Base-by-base conservation (phyloP, 2,888 invertebrate genomes). In the Liopterus haemorrhoidalis region DNA sequence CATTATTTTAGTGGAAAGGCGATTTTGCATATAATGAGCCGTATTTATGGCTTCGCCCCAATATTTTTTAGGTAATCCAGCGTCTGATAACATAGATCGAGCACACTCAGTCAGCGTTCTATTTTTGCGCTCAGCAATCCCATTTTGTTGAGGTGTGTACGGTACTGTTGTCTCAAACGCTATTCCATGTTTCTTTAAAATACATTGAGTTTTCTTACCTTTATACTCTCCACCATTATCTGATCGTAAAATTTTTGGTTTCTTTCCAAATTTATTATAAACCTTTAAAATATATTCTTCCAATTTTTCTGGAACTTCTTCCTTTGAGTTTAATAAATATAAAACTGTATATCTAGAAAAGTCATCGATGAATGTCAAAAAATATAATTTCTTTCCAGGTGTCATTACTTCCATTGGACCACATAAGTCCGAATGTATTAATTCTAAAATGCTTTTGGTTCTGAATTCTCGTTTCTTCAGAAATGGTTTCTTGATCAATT, bases 61-160 rank as follows among this genome's bases (percentile, higher is more conserved):
- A 38, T 55, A 53, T 12, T 38, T 47, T 12, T 53, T 50, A 11
- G 36, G 40, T 6, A 60, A 39, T 15, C 54, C 48, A 5, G 53
- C 55, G 21, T 52, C 56, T 27, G 54, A 51, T 5, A 59, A 8
- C 50, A 61, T 50, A 9, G 50, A 41, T 39, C 62, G 48, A n/a
- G 59, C 59, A 12, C 59, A 54, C 48, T 64, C 63, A 4, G 63
- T 54, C 11, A 63, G 50, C 24, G 58, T 64, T 37, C 60, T 50
- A 46, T 57, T 67, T 45, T 63, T 58, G 5, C 62, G 49, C 40
- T 64, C 62, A 0, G 60, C 59, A 38, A 52, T 48, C 3, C 63
- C 62, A 51, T 67, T 68, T 50, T 66, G 62, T 49, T 64, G 56
- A 3, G 64, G 62, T 6, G 61, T 61, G 46, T 61, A 61, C 3